Conservation (phyloP, 2,797 vertebrate species). For the Mormyrops boulengeri region DNA sequence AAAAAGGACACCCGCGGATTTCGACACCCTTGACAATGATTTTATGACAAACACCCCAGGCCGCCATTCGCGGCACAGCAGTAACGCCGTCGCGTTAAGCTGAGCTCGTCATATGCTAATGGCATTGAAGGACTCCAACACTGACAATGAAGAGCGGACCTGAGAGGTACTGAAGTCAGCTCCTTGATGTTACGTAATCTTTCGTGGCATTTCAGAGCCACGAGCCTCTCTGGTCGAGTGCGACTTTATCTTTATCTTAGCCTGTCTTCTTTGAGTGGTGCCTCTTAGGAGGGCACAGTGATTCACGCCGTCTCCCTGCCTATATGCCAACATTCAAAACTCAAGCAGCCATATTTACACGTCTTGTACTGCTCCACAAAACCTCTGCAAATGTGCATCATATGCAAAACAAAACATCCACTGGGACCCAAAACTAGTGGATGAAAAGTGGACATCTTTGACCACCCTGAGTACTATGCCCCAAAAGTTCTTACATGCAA, state of each 20-base stretch:
- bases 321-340: neutral
- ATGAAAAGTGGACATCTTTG: neutral
- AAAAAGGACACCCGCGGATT: neutral
- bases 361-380: neutral
- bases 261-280: neutral
- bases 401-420: neutral
- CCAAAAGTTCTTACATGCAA: neutral
- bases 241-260: neutral
- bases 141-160: neutral
- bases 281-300: neutral
- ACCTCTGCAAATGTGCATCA: neutral
- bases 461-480: neutral
- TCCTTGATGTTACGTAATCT: neutral
- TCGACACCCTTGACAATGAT: neutral
- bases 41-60: neutral
- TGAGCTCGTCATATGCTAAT: neutral
- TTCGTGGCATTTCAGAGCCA: neutral
- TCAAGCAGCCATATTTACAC: neutral
- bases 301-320: neutral
- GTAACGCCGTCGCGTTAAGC: neutral
- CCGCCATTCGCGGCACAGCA: neutral
- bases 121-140: neutral
- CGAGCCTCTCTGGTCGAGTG: neutral
- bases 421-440: neutral
- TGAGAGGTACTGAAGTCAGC: neutral